Percentiles rank a stretch among this genome's conserved stretches.
phyloP scores from a whole-genome alignment of 2,888 invertebrate genomes.

The Apeira syringaria region DNA sequence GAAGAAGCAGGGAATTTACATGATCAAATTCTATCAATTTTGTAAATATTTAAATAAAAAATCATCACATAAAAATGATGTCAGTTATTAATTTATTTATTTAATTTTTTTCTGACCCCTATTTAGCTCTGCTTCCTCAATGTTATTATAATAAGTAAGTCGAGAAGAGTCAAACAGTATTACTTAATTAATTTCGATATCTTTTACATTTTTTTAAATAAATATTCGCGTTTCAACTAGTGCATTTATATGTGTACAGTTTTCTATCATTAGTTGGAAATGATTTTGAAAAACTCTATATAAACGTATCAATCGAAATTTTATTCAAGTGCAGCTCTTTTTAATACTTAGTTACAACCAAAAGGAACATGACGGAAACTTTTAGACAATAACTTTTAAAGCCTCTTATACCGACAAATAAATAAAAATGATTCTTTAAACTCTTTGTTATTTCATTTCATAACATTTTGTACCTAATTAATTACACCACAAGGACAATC shows the following conservation, averaged over 20 bases:
- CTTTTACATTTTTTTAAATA: slow-evolving; percentile 49
- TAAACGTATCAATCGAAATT: slow-evolving; percentile 10
- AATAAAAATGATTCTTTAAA: slow-evolving; percentile 66
- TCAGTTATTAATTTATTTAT: not conserved
- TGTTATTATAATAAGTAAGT: slow-evolving; percentile 42
- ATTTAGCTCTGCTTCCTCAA: slow-evolving; percentile 39
- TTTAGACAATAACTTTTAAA: slow-evolving; percentile 81
- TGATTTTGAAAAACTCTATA: slow-evolving; percentile 10
- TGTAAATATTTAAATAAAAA: not conserved
- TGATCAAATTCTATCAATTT: slow-evolving; percentile 1
- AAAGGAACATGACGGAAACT: slow-evolving; percentile 67
- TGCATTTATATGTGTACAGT: slow-evolving; percentile 52
- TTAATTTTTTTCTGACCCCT: slow-evolving; percentile 15
- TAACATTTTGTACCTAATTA: not conserved
- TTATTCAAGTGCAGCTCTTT: slow-evolving; percentile 36
- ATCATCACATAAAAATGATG: not conserved
- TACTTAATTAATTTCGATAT: slow-evolving; percentile 70
- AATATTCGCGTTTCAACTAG: slow-evolving; percentile 49
- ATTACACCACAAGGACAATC: too few relatives aligned
- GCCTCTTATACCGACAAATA: slow-evolving; percentile 77
- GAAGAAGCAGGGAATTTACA: slow-evolving; percentile 17
- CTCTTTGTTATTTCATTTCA: slow-evolving; percentile 55
- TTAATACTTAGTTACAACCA: slow-evolving; percentile 50
- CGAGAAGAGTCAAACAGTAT: slow-evolving; percentile 74
- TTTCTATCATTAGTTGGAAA: slow-evolving; percentile 22